phyloP scores from a whole-genome alignment of 2,888 invertebrate species.

The Ganaspis brasiliensis region DNA sequence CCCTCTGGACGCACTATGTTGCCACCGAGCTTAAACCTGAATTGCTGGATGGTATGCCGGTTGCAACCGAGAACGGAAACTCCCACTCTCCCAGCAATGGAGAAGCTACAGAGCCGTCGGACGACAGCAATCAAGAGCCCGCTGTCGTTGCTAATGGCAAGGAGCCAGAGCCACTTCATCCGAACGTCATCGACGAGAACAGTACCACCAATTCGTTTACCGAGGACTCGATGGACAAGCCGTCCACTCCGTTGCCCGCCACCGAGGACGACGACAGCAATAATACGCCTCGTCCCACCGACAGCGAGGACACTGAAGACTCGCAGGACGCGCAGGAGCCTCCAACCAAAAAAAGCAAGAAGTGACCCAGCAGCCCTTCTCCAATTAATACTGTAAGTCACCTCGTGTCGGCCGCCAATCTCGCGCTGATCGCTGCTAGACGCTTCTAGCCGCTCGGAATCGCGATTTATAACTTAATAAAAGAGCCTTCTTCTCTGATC shows the following conservation, averaged over 20 bases:
- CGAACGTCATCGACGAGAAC: conserved; percentile 84
- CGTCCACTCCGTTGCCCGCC: conserved; percentile 83
- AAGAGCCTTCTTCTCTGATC: conserved; percentile 50
- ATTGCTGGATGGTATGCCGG: conserved; percentile 87
- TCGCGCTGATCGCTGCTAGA: conserved; percentile 75
- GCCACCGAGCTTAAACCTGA: conserved; percentile 93
- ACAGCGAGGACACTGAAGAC: conserved; percentile 76
- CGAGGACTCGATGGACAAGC: conserved; percentile 88
- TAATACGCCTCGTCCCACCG: conserved; percentile 77
- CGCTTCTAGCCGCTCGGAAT: conserved; percentile 67
- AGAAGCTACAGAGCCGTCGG: conserved; percentile 82
- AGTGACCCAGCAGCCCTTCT: conserved; percentile 80
- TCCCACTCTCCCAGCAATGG: conserved; percentile 72
- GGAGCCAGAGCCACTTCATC: conserved; percentile 80
- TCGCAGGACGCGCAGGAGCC: conserved; percentile 81
- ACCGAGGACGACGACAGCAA: conserved; percentile 82
- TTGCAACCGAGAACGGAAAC: conserved; percentile 81
- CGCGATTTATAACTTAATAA: conserved; percentile 41
- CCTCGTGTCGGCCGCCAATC: conserved; percentile 74
- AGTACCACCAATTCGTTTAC: conserved; percentile 90
- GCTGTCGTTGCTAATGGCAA: conserved; percentile 81
- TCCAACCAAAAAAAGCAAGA: conserved; percentile 82
- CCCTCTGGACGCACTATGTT: conserved; percentile 96
- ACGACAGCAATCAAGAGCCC: conserved; percentile 89
- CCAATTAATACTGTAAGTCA: conserved; percentile 70